Evolutionary conservation across 2,113 vertebrate genomes (phyloP).

Genomic region (Centropus bengalensis): DNA sequence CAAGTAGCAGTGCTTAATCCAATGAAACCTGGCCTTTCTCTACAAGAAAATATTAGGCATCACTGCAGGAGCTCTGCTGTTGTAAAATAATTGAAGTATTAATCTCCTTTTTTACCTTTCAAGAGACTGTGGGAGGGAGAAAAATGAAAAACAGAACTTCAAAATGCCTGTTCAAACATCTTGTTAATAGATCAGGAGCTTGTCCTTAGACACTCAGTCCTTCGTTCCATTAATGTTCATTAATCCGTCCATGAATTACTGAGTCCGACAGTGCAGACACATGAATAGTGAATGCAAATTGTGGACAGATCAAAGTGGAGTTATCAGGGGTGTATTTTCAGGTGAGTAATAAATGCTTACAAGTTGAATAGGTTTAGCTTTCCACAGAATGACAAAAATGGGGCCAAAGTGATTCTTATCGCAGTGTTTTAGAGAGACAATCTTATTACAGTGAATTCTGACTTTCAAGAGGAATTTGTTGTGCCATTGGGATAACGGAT

Average conservation of each 20-base stretch:
- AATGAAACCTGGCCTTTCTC: background rate
- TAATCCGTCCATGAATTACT: slow-evolving; percentile 1
- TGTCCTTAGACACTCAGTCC: background rate
- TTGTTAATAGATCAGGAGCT: background rate
- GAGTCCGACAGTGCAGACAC: background rate
- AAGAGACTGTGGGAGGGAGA: background rate
- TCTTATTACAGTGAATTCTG: background rate
- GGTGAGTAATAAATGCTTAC: background rate
- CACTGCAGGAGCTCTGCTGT: background rate
- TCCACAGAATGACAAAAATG: background rate
- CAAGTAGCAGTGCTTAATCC: background rate
- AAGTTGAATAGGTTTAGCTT: background rate
- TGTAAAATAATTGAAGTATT: background rate
- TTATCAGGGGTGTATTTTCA: background rate
- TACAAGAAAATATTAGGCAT: background rate
- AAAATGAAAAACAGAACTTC: background rate
- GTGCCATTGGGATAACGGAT: background rate
- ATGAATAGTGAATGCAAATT: background rate
- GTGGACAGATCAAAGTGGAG: background rate
- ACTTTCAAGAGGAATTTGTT: background rate
- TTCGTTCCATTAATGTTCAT: background rate
- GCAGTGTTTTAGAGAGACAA: background rate
- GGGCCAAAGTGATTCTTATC: background rate
- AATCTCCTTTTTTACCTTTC: background rate
- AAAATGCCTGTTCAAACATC: background rate